Conservation (phyloP, 2,888 invertebrate genomes). For the Drosophila meridiana region DNA sequence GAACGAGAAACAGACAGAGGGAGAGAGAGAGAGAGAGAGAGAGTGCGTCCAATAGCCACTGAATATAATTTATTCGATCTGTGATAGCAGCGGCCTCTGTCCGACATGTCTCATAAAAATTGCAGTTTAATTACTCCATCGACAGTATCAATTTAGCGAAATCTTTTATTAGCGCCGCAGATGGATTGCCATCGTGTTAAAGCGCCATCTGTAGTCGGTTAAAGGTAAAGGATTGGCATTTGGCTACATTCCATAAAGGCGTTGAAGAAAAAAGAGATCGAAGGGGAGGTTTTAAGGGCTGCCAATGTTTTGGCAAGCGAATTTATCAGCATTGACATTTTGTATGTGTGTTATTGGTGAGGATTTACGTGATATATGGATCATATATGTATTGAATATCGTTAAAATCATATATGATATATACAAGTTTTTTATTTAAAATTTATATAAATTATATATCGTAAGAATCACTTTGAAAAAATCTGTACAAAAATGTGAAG, state of each 20-base stretch:
- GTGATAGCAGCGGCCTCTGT: constrained; percentile 83
- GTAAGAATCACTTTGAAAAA: no score
- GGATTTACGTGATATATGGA: neutral
- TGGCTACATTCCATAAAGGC: constrained; percentile 1
- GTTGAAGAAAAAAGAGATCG: neutral
- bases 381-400: neutral
- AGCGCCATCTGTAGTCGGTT: constrained; percentile 76
- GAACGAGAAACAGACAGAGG: neutral
- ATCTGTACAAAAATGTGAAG: no score
- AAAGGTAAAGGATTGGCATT: constrained; percentile 54
- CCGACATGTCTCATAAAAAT: constrained; percentile 85
- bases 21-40: constrained; percentile 13
- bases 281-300: neutral
- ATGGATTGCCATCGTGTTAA: constrained; percentile 83
- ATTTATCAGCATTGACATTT: neutral
- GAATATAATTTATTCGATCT: constrained; percentile 85
- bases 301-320: constrained; percentile 9
- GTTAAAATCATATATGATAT: neutral
- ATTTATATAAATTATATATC: no score
- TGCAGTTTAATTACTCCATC: constrained; percentile 85
- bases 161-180: constrained; percentile 83
- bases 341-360: neutral
- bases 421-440: neutral
- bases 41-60: constrained; percentile 53
- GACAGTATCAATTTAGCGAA: constrained; percentile 84